Evolutionary conservation across 2,113 vertebrate genomes (phyloP).

Genomic region (Telmatochromis sp.): DNA sequence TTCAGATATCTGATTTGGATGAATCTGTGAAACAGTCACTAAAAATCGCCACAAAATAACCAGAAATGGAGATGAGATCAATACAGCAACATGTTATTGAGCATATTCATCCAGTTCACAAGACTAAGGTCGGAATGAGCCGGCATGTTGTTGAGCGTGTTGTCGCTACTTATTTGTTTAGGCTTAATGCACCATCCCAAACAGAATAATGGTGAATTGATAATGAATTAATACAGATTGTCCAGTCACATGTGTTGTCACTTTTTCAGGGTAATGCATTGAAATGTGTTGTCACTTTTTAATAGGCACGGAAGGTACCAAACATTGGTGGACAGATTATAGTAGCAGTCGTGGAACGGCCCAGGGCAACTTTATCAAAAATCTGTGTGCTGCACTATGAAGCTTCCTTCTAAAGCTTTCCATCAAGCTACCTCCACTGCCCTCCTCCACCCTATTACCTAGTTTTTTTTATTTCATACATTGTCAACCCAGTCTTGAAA

Average conservation of each 20-base stretch:
- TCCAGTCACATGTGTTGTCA: background rate
- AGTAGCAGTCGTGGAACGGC: conserved; percentile 18
- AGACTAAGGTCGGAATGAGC: background rate
- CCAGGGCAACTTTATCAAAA: conserved; percentile 28
- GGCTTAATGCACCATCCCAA: background rate
- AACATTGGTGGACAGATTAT: background rate
- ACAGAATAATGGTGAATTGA: background rate
- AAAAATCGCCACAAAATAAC: background rate
- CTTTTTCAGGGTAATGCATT: background rate
- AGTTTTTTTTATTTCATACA: conserved; percentile 50
- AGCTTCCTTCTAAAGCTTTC: background rate
- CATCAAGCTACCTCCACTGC: background rate
- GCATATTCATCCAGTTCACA: background rate
- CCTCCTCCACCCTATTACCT: conserved; percentile 30
- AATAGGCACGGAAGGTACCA: background rate
- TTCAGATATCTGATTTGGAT: background rate
- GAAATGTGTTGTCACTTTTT: background rate
- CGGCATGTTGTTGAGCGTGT: background rate
- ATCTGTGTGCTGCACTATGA: background rate
- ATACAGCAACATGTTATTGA: background rate
- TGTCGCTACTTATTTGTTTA: background rate
- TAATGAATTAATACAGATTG: background rate
- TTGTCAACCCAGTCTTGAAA: conserved; percentile 54
- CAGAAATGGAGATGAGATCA: background rate
- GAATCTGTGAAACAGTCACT: background rate